Conservation (phyloP, 2,797 vertebrate species). For the Enteromius paludinosus region DNA sequence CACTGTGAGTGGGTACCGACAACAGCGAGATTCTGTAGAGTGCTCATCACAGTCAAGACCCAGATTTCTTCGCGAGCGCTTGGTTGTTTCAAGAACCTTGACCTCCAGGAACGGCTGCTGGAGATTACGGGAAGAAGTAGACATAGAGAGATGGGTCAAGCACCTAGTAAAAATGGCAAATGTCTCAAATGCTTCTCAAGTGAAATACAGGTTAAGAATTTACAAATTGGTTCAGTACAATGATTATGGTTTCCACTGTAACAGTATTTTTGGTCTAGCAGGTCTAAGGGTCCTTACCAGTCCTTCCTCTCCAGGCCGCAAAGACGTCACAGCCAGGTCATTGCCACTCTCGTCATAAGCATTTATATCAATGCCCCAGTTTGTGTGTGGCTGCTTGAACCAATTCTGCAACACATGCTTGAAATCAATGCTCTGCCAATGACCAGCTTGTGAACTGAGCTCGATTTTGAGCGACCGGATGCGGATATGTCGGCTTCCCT, state of each 20-base stretch:
- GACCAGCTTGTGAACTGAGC: constrained; percentile 90
- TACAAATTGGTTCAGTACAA: background rate
- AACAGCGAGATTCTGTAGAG: constrained; percentile 96
- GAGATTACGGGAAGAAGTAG: constrained; percentile 74
- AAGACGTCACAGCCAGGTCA: constrained; percentile 94
- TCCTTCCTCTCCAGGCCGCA: constrained; percentile 93
- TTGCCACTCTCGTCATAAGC: constrained; percentile 97
- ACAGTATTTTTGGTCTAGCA: constrained; percentile 52
- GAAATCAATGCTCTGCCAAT: constrained; percentile 99
- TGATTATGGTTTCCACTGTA: background rate
- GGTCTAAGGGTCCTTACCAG: constrained; percentile 92
- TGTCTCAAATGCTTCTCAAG: background rate
- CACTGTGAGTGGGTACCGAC: constrained; percentile 96
- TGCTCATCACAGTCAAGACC: constrained; percentile 98
- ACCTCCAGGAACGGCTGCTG: constrained; percentile 98
- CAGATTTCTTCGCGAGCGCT: constrained; percentile 92
- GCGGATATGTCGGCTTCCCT: constrained; percentile 94
- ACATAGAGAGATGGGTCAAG: constrained; percentile 40
- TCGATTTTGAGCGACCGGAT: constrained; percentile 98
- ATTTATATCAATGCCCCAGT: constrained; percentile 99
- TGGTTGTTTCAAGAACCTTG: constrained; percentile 95
- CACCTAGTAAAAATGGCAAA: background rate
- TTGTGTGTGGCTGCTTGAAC: constrained; percentile 99
- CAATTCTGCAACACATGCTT: constrained; percentile 98
- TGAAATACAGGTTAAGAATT: too few relatives aligned